A percentile compares a stretch with the other conserved stretches of the same genome.
These are phyloP conservation scores for Volucella bombylans DNA, from an alignment of 2,888 invertebrate species.

Conservation along the genomic window DNA sequence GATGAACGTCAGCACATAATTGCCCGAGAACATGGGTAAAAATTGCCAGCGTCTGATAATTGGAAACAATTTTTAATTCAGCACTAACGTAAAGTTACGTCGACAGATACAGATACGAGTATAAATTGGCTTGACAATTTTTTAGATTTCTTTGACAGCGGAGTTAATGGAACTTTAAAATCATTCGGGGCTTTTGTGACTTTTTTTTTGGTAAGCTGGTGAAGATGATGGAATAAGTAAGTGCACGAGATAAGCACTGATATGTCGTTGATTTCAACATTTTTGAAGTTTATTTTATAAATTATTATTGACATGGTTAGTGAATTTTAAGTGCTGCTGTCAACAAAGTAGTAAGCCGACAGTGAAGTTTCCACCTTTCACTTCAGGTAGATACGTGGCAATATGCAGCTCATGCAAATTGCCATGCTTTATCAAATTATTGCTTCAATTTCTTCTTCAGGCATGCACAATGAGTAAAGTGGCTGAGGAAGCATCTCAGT, in stretches of 20 bases:
- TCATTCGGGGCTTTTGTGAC: neutral
- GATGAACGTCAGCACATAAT: conserved; percentile 22
- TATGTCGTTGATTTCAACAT: neutral
- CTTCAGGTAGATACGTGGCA: conserved; percentile 30
- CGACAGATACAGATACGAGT: conserved; percentile 27
- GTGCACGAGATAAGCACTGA: neutral
- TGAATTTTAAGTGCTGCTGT: conserved; percentile 68
- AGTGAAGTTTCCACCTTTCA: conserved; percentile 55
- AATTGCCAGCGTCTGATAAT: conserved; percentile 32
- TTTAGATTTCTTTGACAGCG: neutral
- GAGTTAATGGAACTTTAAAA: conserved; percentile 17
- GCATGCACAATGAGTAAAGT: conserved; percentile 2
- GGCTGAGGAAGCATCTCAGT: neutral
- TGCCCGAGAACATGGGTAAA: conserved; percentile 34
- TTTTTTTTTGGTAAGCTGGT: conserved; percentile 4
- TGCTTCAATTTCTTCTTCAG: conserved; percentile 50
- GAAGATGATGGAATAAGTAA: conserved; percentile 14
- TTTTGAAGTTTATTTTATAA: conserved; percentile 27
- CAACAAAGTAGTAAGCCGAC: conserved; percentile 32
- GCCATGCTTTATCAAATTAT: conserved; percentile 42
- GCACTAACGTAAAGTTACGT: conserved; percentile 56
- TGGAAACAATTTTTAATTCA: conserved; percentile 53
- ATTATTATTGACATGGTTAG: conserved; percentile 49
- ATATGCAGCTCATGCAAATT: conserved; percentile 30
- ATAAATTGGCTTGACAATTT: conserved; percentile 46